These are phyloP conservation scores for Cistogaster globosa DNA, from an alignment of 2,888 invertebrate genomes.

Conservation along the genomic window DNA sequence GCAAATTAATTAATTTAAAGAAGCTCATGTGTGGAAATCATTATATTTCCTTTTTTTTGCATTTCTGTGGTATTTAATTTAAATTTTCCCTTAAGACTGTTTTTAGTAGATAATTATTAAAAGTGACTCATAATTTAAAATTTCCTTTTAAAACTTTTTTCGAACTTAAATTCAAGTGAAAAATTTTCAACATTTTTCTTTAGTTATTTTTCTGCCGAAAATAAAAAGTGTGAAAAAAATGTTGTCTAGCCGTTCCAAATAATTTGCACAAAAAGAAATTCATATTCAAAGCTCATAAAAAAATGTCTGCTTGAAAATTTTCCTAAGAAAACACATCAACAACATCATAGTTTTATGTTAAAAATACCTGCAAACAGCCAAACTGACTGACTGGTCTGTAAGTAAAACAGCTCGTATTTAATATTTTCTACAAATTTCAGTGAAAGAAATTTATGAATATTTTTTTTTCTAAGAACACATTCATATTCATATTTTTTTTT, in stretches of 20 bases:
- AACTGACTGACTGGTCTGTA: conserved; percentile 21
- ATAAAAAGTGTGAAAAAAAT: not conserved
- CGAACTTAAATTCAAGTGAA: too few relatives aligned
- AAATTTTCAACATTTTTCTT: conserved; percentile 7
- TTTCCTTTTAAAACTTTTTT: too few relatives aligned
- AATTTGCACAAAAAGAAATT: conserved; percentile 23
- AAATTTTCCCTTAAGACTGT: too few relatives aligned
- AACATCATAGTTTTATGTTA: conserved; percentile 41
- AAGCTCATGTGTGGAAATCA: too few relatives aligned
- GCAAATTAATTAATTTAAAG: too few relatives aligned
- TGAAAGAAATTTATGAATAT: not conserved
- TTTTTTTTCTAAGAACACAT: not conserved
- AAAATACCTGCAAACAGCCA: conserved; percentile 39
- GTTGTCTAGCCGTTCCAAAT: conserved; percentile 54
- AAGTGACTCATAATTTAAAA: too few relatives aligned
- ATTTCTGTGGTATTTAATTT: too few relatives aligned
- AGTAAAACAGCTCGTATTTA: not conserved
- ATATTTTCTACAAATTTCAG: conserved; percentile 15
- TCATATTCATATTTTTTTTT: not conserved
- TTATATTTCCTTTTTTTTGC: too few relatives aligned
- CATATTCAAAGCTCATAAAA: conserved; percentile 23
- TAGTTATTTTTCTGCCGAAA: not conserved
- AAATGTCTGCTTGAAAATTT: conserved; percentile 49
- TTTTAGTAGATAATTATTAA: too few relatives aligned
- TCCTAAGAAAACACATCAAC: conserved; percentile 2